Conservation (phyloP, 2,888 invertebrate species). For the Sinelater perroti region DNA sequence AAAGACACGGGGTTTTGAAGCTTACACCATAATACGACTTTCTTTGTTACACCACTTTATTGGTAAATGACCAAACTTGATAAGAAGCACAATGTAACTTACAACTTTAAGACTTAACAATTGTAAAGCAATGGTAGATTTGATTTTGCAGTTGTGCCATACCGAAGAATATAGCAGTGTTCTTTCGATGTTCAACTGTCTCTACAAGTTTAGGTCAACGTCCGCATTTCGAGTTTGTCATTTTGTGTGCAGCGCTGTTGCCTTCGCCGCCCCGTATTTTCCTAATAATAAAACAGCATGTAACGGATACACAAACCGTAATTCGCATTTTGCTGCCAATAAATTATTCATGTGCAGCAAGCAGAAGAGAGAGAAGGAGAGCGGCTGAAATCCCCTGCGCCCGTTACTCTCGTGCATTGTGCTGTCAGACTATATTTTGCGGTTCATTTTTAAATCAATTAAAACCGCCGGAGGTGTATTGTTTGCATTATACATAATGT, state of each 20-base stretch:
- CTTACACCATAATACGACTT: no score
- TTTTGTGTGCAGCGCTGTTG: not conserved
- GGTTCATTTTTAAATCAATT: conserved; percentile 41
- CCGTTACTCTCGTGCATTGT: conserved; percentile 35
- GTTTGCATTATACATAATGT: conserved; percentile 38
- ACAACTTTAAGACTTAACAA: no score
- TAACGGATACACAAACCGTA: conserved; percentile 27
- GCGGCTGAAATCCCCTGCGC: conserved; percentile 33
- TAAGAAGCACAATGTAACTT: no score
- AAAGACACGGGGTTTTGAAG: no score
- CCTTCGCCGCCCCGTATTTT: not conserved
- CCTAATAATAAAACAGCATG: conserved; percentile 14
- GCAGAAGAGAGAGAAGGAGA: conserved; percentile 33
- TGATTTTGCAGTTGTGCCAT: no score
- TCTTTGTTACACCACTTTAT: no score
- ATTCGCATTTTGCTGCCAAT: conserved; percentile 33
- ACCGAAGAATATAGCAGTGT: no score
- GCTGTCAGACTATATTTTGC: conserved; percentile 36
- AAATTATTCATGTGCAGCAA: conserved; percentile 34
- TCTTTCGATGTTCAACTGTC: no score
- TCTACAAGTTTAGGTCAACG: not conserved
- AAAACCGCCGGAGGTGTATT: conserved; percentile 37
- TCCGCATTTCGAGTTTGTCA: not conserved
- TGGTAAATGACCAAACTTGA: no score
- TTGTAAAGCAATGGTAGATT: no score